Percentiles rank a stretch among this genome's conserved stretches.
phyloP scores from a whole-genome alignment of 2,113 vertebrate species.

The Marmota monax region DNA sequence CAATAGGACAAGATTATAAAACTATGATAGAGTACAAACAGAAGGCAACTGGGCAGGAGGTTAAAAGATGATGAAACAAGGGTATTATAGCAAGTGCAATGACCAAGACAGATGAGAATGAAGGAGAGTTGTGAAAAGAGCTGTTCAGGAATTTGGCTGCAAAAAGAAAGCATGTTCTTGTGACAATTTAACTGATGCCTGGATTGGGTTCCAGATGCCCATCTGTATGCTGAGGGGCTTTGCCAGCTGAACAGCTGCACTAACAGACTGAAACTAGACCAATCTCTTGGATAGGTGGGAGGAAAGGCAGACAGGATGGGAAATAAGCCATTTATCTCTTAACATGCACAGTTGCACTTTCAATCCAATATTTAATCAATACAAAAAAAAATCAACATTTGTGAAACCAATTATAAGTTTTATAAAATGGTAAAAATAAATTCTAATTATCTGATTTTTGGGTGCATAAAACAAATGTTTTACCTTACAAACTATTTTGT shows the following conservation, averaged over 20 bases:
- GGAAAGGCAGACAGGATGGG: neutral
- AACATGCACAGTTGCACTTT: neutral
- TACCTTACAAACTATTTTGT: neutral
- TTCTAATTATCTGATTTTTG: neutral
- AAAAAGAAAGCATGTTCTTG: neutral
- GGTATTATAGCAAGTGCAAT: neutral
- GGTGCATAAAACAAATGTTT: neutral
- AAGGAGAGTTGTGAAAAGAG: neutral
- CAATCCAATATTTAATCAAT: conserved; percentile 9
- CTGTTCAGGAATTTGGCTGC: conserved; percentile 47
- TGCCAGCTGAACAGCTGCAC: conserved; percentile 54
- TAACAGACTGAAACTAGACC: conserved; percentile 16
- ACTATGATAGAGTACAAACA: neutral
- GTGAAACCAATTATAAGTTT: neutral
- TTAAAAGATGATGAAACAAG: neutral
- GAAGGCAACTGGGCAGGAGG: neutral
- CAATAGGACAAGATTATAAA: neutral
- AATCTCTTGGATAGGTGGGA: neutral
- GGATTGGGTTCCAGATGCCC: conserved; percentile 3
- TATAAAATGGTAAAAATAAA: neutral
- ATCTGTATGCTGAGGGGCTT: neutral
- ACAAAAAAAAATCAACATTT: neutral
- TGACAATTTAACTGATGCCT: neutral
- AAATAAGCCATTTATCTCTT: neutral
- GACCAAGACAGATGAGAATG: neutral